Evolutionary conservation across 2,888 invertebrate species (phyloP).

Genomic region (Resseliella maxima): DNA sequence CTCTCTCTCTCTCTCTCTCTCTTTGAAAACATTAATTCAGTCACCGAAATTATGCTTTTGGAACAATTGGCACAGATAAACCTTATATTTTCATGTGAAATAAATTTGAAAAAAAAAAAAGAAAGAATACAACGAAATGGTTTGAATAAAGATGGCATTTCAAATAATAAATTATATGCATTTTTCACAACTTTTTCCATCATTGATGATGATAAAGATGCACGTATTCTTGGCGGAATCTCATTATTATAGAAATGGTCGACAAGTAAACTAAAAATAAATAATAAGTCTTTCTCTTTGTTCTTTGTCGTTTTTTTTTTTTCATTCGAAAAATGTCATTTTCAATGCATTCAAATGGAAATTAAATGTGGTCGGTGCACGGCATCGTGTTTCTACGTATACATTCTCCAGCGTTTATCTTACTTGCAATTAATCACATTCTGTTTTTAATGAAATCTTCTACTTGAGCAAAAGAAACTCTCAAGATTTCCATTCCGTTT

Average conservation of each 20-base stretch:
- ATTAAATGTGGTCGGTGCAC: slow-evolving; percentile 8
- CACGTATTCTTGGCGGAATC: background rate
- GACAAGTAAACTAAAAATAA: background rate
- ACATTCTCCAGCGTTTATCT: background rate
- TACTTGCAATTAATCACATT: slow-evolving; percentile 29
- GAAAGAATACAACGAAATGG: no score
- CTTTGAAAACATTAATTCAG: no score
- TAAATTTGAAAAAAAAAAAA: no score
- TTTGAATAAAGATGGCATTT: no score
- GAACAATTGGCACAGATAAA: no score
- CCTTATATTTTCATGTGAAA: no score
- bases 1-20: no score
- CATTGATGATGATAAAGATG: no score
- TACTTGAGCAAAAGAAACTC: background rate
- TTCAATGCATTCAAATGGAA: slow-evolving; percentile 38
- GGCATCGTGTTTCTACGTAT: background rate
- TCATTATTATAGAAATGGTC: background rate
- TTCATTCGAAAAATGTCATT: background rate
- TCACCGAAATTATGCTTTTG: no score
- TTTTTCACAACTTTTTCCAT: no score
- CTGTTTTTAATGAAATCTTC: slow-evolving; percentile 20
- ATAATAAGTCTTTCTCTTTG: background rate
- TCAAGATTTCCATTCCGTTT: slow-evolving; percentile 20
- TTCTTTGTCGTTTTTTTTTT: no score
- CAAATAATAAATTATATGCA: no score